Percentiles rank a stretch among this genome's conserved stretches.
phyloP scores from a whole-genome alignment of 2,113 vertebrate species.

The Motacilla tschutschensis region DNA sequence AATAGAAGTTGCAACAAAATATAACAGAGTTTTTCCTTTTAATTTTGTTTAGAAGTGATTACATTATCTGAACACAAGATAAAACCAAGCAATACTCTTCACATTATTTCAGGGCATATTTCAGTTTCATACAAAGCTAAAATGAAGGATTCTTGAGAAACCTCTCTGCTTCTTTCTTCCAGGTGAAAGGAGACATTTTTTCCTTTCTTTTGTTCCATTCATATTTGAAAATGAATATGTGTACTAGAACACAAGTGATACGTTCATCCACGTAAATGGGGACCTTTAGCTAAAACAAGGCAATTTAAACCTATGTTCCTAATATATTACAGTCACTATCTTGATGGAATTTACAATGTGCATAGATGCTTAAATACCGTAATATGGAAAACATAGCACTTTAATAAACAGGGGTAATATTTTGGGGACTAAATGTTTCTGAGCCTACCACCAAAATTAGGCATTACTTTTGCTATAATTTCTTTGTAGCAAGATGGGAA shows the following conservation, averaged over 20 bases:
- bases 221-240: neutral
- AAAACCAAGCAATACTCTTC: neutral
- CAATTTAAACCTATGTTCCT: neutral
- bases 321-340: neutral
- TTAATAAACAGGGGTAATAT: neutral
- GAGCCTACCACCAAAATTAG: neutral
- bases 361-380: neutral
- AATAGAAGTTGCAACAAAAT: neutral
- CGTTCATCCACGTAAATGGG: fast-evolving
- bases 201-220: neutral
- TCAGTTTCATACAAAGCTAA: neutral
- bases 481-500: neutral
- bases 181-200: neutral
- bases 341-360: neutral
- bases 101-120: neutral
- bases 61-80: neutral
- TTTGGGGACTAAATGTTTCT: neutral
- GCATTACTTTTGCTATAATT: neutral
- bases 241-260: neutral
- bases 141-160: neutral
- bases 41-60: neutral
- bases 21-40: neutral
- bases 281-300: neutral
- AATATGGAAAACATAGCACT: neutral
- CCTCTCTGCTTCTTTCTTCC: neutral